Percentiles rank a stretch among this genome's conserved stretches.
Conservation (phyloP, 1,140 invertebrate genomes). For the Cepaea nemoralis region DNA sequence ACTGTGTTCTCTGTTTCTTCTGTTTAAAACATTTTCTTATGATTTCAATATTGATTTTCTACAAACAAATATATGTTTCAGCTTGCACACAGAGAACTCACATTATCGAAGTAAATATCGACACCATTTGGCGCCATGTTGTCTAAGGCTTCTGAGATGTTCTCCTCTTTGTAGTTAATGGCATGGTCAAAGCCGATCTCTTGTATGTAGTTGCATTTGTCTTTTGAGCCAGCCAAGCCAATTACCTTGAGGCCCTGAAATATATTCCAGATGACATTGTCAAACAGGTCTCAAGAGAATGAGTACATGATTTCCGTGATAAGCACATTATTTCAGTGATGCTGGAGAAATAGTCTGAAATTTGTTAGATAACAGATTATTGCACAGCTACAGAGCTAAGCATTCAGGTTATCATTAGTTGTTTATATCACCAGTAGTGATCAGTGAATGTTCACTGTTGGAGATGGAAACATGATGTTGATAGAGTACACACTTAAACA, state of each 20-base stretch:
- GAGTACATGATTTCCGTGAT: no score
- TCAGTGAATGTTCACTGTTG: no score
- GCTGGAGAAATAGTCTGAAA: background rate
- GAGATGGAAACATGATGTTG: no score
- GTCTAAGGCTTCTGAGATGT: conserved; percentile 74
- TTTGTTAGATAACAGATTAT: background rate
- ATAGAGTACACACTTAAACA: no score
- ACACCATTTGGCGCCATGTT: conserved; percentile 78
- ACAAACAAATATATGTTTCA: no score
- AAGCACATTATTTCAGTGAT: background rate
- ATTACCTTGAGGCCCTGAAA: conserved; percentile 78
- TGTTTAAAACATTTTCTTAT: no score
- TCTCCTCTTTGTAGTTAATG: conserved; percentile 82
- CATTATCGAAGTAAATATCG: conserved; percentile 83
- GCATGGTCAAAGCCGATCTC: conserved; percentile 79
- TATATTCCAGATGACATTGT: background rate
- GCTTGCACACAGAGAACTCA: conserved; percentile 71
- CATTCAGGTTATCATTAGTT: no score
- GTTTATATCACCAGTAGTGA: no score
- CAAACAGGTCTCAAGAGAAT: no score
- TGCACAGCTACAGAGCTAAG: no score
- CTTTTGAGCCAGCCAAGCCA: conserved; percentile 80
- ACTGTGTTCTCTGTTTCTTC: no score
- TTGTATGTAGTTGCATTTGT: conserved; percentile 79
- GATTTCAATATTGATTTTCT: no score